Evolutionary conservation across 2,113 vertebrate genomes (phyloP).

Genomic region (Malaclemys terrapin): DNA sequence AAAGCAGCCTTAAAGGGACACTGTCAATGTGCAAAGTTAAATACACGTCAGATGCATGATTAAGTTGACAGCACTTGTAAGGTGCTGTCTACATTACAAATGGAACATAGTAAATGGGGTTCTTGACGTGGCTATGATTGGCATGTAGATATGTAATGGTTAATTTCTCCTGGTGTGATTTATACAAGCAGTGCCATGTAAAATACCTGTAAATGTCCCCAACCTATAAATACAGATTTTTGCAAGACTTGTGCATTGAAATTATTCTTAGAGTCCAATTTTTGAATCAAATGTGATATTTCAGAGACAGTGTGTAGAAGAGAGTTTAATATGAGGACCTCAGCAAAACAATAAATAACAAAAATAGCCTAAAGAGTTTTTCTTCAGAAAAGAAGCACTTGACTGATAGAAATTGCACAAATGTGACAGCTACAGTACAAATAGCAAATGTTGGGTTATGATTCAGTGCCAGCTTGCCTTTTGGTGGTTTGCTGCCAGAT

Average conservation of each 20-base stretch:
- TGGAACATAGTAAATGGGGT: not conserved
- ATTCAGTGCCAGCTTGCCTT: slow-evolving; percentile 47
- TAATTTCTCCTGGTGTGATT: not conserved
- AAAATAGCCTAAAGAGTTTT: not conserved
- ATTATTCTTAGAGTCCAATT: slow-evolving; percentile 22
- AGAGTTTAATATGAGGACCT: not conserved
- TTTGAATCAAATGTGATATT: not conserved
- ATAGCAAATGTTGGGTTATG: slow-evolving; percentile 56
- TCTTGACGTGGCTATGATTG: not conserved
- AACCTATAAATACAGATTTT: not conserved
- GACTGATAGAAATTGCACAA: slow-evolving; percentile 47
- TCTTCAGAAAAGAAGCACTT: slow-evolving; percentile 26
- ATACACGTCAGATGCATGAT: not conserved
- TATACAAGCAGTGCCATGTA: not conserved
- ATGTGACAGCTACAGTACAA: slow-evolving; percentile 49
- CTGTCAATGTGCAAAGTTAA: not conserved
- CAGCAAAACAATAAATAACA: slow-evolving; percentile 6
- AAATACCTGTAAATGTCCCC: not conserved
- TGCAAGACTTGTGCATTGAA: not conserved
- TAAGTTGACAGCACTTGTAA: not conserved
- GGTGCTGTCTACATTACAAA: not conserved
- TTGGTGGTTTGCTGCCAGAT: slow-evolving; percentile 44
- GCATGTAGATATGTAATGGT: not conserved
- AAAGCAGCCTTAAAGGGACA: not conserved
- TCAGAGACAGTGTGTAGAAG: not conserved